Evolutionary conservation across 1,140 invertebrate species (phyloP), one percentile per base, ranked within the genome.

Genomic region (Aphis gossypii): DNA sequence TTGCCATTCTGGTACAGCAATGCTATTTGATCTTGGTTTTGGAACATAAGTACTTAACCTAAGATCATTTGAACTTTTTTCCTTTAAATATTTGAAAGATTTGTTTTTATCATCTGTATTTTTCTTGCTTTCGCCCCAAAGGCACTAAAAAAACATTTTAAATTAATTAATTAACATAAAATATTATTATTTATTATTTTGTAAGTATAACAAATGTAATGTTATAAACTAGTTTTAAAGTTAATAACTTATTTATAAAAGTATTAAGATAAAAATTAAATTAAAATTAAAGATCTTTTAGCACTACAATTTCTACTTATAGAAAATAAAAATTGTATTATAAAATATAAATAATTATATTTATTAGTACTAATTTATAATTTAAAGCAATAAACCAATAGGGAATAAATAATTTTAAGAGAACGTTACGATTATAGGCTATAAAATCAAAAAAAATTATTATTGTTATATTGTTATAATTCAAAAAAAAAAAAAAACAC

Each of bases 1-100:
- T 51, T 86, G 86, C 92, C 92, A 93, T 51, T 93, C 92, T 86
- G 76, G 25, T n/a, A 41, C 11, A 30, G 76, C 7, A 93, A 86
- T 56, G 7, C 76, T 92, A 84, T 93, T 56, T 25, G 82, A 86
- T 83, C 14, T 93, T 51, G n/a, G n/a, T 23, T 30, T 84, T 25
- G 30, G 23, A 41, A n/a, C 41, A 91, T 46, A 76, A n/a, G 38
- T 46, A 76, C 60, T 91, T 46, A 46, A 91, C 30, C 25, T 44
- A 30, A 91, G 14, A 35, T 92, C 90, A 35, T 25, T 54, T 46
- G 14, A 9, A 84, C 44, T 83, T 82, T 51, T 92, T 35, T 83
- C 90, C 9, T 35, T 76, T 14, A 51, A n/a, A 46, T 82, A 35
- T 92, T 83, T 83, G 38, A 76, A 92, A 35, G 68, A 48, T 11